Evolutionary conservation across 1,140 invertebrate species (phyloP).

Genomic region (Bombus haemorrhoidalis): DNA sequence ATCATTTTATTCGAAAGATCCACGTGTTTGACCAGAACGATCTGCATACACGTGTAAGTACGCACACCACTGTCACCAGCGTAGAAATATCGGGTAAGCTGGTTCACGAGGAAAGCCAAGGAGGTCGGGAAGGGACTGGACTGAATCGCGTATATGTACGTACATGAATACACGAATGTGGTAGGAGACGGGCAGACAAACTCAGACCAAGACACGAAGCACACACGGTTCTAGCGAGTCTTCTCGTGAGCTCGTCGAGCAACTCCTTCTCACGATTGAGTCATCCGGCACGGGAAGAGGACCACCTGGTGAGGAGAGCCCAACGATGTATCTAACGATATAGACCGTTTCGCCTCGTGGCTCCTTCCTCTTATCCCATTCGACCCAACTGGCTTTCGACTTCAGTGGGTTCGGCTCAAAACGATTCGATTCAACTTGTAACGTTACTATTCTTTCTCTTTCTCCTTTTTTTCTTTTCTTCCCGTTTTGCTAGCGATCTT

Average conservation of each 20-base stretch:
- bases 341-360: conserved; percentile 60
- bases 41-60: not conserved
- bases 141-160: not conserved
- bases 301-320: conserved; percentile 78
- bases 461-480: not conserved
- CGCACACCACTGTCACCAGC: not conserved
- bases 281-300: conserved; percentile 77
- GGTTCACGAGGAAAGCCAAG: not conserved
- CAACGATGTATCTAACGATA: conserved; percentile 74
- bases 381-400: not conserved
- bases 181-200: not conserved
- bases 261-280: conserved; percentile 80
- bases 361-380: conserved; percentile 43
- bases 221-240: conserved; percentile 35
- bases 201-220: not conserved
- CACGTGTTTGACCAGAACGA: not conserved
- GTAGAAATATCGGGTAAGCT: not conserved
- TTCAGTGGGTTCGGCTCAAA: not conserved
- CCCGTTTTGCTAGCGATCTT: conserved; percentile 23
- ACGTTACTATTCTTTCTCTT: not conserved
- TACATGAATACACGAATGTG: not conserved
- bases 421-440: not conserved
- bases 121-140: not conserved
- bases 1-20: not conserved
- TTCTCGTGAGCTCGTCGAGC: conserved; percentile 67